These are phyloP conservation scores for Oligia latruncula DNA, from an alignment of 2,888 invertebrate genomes.

Conservation along the genomic window DNA sequence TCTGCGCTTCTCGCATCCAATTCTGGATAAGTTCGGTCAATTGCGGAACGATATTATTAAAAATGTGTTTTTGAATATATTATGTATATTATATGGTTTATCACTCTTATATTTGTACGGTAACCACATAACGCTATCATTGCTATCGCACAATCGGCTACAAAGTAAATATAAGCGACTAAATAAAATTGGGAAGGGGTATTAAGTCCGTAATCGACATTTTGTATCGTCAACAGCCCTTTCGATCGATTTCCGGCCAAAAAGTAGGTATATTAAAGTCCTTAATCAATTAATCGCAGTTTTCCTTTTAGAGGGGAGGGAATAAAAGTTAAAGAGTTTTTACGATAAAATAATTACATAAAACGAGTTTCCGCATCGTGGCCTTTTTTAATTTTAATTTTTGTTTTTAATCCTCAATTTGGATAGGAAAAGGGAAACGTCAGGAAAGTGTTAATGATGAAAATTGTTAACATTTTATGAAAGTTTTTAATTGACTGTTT, in stretches of 20 bases:
- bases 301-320: neutral
- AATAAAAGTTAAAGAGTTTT: neutral
- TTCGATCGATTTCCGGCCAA: neutral
- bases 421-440: neutral
- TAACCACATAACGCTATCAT: neutral
- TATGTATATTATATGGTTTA: neutral
- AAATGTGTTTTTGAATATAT: neutral
- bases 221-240: neutral
- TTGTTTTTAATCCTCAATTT: slow-evolving; percentile 16
- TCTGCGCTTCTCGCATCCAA: no score
- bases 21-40: neutral
- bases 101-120: no score
- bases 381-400: slow-evolving; percentile 6
- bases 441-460: neutral
- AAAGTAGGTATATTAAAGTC: neutral
- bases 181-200: neutral
- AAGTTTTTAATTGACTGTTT: slow-evolving; percentile 20
- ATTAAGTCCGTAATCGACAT: neutral
- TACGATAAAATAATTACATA: neutral
- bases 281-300: neutral
- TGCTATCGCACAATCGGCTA: neutral
- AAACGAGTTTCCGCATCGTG: slow-evolving; percentile 10
- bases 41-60: neutral
- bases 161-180: neutral
- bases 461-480: neutral